Base-by-base conservation (phyloP, 64 coral and sea anemone species). In the Trachythela sp. region DNA sequence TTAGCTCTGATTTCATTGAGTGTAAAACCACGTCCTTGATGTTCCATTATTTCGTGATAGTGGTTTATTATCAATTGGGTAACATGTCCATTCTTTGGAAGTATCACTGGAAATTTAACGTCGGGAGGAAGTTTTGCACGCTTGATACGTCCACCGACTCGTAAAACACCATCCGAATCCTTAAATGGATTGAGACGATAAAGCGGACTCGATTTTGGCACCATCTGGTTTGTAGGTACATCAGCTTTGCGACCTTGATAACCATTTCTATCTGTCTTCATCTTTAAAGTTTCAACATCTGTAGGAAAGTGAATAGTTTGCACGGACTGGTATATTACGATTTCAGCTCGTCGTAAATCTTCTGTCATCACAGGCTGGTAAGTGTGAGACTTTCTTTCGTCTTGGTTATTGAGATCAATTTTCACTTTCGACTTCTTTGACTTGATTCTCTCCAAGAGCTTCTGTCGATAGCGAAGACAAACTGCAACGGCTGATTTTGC, bases 1-100 rank as follows among this genome's bases (percentile, higher is more conserved):
- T 32, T 83, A 3, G 70, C 26, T 20, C 88, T 35, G 27, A 89
- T 54, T 50, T 89, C 88, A 26, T 89, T 89, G 32, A 83, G 27
- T 30, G 88, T 89, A n/a, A 83, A 42, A 2, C 88, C 88, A 8
- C 40, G 75, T 31, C 88, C 88, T 89, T 83, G 70, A 36, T 89
- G 88, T 18, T 18, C 24, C 13, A 51, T 24, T 22, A 32, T 48
- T 26, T 83, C 88, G 30, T 89, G 88, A 24, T 41, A 41, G 34
- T 89, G 71, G 30, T 20, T 83, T 13, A 89, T 89, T 22, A 89
- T 35, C 18, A 89, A 67, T 5, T 22, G 9, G 18, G 88, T 20
- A 8, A 89, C 32, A 77, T 89, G 88, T 7, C 71, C 40, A 0
- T 83, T 54, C 32, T 67, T 89, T 29, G 88, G 88, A 13, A 89